phyloP scores from a whole-genome alignment of 2,113 vertebrate genomes.

The Melanerpes aurifrons region DNA sequence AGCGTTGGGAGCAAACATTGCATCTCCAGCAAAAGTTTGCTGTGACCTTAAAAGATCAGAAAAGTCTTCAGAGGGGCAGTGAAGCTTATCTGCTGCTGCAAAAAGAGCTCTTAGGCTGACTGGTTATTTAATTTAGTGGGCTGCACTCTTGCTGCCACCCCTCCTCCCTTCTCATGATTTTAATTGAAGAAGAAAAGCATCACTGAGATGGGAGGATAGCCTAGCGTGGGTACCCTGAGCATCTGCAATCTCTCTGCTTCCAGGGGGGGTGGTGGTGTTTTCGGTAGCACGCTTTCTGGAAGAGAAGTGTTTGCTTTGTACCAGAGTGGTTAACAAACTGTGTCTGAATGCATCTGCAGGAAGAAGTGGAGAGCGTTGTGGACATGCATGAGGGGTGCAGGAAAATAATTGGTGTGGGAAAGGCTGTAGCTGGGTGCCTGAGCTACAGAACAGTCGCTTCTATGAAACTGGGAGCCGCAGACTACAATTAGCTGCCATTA shows the following conservation, averaged over 20 bases:
- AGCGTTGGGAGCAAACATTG: neutral
- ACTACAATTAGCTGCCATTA: constrained; percentile 83
- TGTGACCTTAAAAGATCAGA: neutral
- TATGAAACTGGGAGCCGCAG: constrained; percentile 66
- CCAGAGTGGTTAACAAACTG: neutral
- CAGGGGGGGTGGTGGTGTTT: neutral
- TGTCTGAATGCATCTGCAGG: neutral
- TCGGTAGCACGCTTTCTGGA: fast-evolving
- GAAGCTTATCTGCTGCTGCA: neutral
- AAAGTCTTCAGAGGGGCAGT: neutral
- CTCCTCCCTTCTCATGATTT: neutral
- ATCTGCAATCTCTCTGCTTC: neutral
- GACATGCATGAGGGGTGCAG: constrained; percentile 19
- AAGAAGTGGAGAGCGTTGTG: neutral
- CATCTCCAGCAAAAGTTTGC: neutral
- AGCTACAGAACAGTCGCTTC: constrained; percentile 70
- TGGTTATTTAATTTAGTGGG: neutral
- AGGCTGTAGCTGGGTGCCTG: constrained; percentile 59
- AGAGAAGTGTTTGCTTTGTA: neutral
- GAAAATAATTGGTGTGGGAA: constrained; percentile 71
- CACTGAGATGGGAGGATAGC: neutral
- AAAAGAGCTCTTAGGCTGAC: neutral
- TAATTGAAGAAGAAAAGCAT: neutral
- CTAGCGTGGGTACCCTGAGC: neutral
- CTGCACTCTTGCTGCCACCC: neutral